Evolutionary conservation across 2,888 invertebrate genomes (phyloP), one percentile per base, ranked within the genome.

Genomic region (Ischnus inquisitorius): DNA sequence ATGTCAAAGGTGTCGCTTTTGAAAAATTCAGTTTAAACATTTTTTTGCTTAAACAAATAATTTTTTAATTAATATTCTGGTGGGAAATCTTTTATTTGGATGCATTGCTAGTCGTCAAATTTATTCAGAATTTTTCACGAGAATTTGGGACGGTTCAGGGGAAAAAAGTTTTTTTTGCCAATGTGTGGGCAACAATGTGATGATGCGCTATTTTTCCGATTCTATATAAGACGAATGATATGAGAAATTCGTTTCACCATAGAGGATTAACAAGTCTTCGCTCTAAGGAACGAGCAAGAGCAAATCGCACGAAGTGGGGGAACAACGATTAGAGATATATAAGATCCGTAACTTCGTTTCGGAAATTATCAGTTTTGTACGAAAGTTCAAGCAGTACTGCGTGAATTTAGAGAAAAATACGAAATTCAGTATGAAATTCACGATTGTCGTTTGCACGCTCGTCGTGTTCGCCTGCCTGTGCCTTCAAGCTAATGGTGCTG

Each of bases 391-490:
- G 25, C 6, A 54, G 41, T 34, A 8, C 12, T 16, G 39, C 12
- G 68, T 5, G 25, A 39, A 25, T 22, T 54, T 34, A 4, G 34
- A 10, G 3, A 51, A 25, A n/a, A 39, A 65, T 25, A 8, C 8
- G 16, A 1, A 12, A 54, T 78, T 28, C 10, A 82, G 39, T 5
- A 82, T 82, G 82, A 78, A 60, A 64, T 28, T 48, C 51, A 48
- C 19, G 2, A 68, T 68, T 34, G 4, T 67, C 10, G 19, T 82
- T 22, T 43, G 22, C 60, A 46, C 46, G 16, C 19, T 82, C 16
- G 39, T 78, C 43, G 57, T 65, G 14, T 25, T 82, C 16, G 57
- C 62, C 25, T 82, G 48, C 16, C 8, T 72, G 14, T 39, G 64
- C 57, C 22, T 43, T 22, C 57, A 64, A 34, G n/a, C n/a, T n/a